Evolutionary conservation across 2,888 invertebrate species (phyloP), one percentile per base, ranked within the genome.

Genomic region (Dendrolimus pini): DNA sequence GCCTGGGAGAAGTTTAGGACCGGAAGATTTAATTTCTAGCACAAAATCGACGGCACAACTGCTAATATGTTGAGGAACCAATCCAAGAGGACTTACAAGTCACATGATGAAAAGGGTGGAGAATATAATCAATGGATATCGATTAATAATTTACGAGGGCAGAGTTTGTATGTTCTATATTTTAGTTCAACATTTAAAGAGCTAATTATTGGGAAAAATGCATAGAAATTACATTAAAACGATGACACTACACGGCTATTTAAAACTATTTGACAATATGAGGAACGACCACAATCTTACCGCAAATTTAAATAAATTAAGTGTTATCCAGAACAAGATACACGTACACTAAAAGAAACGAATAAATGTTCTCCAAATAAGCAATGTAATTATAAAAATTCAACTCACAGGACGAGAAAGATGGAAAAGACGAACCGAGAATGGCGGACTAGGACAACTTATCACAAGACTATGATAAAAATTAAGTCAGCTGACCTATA

Each of bases 401-500:
- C 69, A 82, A 91, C 91, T 91, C 86, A 91, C 91, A 75, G 77
- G 86, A 82, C 84, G 76, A 80, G 80, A 85, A 83, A 87, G 87
- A 85, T 78, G 83, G 83, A 86, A 88, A 85, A 89, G 88, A 82
- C 84, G 83, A 84, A 77, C 85, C 77, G 79, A 88, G 90, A 89
- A 91, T 90, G 90, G 91, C 90, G 90, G 90, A 89, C 83, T 70
- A 80, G 74, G 76, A 83, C 84, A 85, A 89, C 86, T 84, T 90
- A 90, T 91, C 90, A 91, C 91, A 91, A 90, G 91, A 91, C 89
- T 88, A 83, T 85, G 90, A 90, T 91, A 89, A 88, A 89, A 88
- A 69, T 85, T 71, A 76, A 86, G 91, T 91, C 91, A 91, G 91
- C 90, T 91, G 91, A 90, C 89, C 57, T 82, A 77, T 65, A 70